A percentile compares a stretch with the other conserved stretches of the same genome.
phyloP scores from a whole-genome alignment of 2,797 vertebrate genomes.

The Ptychobarbus kaznakovi region DNA sequence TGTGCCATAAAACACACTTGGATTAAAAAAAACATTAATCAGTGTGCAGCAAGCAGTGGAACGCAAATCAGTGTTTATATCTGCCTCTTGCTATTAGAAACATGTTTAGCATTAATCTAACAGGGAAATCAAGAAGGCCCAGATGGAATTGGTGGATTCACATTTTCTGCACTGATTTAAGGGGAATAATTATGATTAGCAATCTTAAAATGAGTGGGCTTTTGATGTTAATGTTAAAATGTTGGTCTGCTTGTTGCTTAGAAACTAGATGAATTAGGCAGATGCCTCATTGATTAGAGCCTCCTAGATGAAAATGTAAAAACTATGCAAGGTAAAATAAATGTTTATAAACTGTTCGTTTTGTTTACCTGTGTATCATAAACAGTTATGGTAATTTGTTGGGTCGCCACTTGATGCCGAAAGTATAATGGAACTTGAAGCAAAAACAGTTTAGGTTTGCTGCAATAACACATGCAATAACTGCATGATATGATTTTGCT shows the following conservation, averaged over 20 bases:
- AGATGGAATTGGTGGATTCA: not conserved
- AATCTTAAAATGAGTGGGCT: not conserved
- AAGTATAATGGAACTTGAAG: not conserved
- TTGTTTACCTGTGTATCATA: not conserved
- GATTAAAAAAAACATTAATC: constrained; percentile 4
- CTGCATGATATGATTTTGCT: not conserved
- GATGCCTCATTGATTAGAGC: not conserved
- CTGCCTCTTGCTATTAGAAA: not conserved
- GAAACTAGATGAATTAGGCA: not conserved
- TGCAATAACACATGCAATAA: not conserved
- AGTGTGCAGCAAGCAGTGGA: not conserved
- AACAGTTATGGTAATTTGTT: not conserved
- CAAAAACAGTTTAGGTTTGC: not conserved
- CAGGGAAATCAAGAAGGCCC: not conserved
- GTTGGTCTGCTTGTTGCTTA: not conserved
- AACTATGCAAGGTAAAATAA: not conserved
- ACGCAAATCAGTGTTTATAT: not conserved
- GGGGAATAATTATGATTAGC: not conserved
- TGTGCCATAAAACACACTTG: constrained; percentile 42
- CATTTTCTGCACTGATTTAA: not conserved
- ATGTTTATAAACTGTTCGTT: not conserved
- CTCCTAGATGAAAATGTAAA: not conserved
- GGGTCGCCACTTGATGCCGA: not conserved
- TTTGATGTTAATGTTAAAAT: not conserved
- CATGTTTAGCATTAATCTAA: not conserved